Evolutionary conservation across 2,797 vertebrate species (phyloP).

Genomic region (Epinephelus awoara): DNA sequence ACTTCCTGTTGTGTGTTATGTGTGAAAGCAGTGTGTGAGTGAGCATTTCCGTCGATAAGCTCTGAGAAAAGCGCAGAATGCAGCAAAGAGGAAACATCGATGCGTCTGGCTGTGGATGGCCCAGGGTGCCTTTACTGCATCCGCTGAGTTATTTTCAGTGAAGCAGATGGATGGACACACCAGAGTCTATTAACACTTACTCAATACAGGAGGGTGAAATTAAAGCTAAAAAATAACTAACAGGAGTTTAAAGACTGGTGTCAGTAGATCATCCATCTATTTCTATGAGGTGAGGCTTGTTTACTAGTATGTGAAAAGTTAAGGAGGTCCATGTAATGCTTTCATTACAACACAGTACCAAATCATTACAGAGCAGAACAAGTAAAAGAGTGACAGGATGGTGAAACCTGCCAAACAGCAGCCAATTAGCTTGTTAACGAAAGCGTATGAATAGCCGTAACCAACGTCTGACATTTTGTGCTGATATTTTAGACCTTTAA

Average conservation of each 20-base stretch:
- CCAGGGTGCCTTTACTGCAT: background rate
- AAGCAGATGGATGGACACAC: background rate
- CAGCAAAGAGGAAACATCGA: background rate
- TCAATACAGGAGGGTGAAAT: background rate
- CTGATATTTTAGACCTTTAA: background rate
- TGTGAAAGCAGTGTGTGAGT: conserved; percentile 1
- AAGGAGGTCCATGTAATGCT: background rate
- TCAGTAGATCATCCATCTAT: background rate
- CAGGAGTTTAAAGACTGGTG: background rate
- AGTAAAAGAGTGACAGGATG: background rate
- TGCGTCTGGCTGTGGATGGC: conserved; percentile 2
- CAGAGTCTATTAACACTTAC: background rate
- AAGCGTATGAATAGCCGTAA: background rate
- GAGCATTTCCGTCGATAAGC: conserved; percentile 2
- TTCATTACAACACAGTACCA: background rate
- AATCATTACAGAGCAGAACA: too few relatives aligned
- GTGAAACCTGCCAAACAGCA: background rate
- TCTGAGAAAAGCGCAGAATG: conserved; percentile 13
- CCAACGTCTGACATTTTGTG: background rate
- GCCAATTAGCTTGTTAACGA: background rate
- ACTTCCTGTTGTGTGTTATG: background rate
- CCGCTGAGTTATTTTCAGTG: background rate
- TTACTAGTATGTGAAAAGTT: background rate
- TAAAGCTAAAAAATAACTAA: background rate
- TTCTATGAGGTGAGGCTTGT: background rate